Base-by-base conservation (phyloP, 2,888 invertebrate genomes). In the Lycocerus yunnanus region DNA sequence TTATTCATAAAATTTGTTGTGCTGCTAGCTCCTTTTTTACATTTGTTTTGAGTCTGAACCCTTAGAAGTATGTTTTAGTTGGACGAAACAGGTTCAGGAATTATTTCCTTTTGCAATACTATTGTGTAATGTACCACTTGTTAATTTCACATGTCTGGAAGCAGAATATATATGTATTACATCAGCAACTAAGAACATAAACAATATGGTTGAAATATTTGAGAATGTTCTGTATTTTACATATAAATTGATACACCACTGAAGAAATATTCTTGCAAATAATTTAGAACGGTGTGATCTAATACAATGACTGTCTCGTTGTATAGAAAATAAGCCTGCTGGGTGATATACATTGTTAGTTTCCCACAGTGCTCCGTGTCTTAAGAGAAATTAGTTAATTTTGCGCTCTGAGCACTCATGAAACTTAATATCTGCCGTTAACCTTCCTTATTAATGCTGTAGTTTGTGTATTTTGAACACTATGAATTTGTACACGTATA, bases 331-430 rank as follows among this genome's bases (percentile, higher is more conserved):
- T 82, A 80, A 81, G 81, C 81, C 80, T 79, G 77, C 73, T 77
- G 77, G 80, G 79, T 82, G 82, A 81, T 81, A 80, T 81, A 79
- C 81, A 82, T 82, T 82, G 83, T 82, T 81, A 79, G 81, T 79
- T 80, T 79, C 80, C 81, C 81, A 78, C 80, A 78, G 73, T 77
- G 77, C 78, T 80, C 72, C 81, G 81, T 82, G 82, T 82, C 82
- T 83, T 82, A 82, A 78, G 82, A 82, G 82, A 82, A 83, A 83
- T 83, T 83, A 82, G 82, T 83, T 83, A 83, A 83, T 83, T 83
- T 80, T 78, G 75, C 78, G 79, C 81, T 79, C 80, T 82, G 80
- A 80, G 79, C 80, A 80, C 73, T 79, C 80, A 80, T 78, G 81
- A 82, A 82, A 82, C 82, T 81, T 82, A 81, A 82, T 82, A 82